Base-by-base conservation (phyloP, 64 coral and sea anemone genomes). In the Hydrozoanthus tunicans region DNA sequence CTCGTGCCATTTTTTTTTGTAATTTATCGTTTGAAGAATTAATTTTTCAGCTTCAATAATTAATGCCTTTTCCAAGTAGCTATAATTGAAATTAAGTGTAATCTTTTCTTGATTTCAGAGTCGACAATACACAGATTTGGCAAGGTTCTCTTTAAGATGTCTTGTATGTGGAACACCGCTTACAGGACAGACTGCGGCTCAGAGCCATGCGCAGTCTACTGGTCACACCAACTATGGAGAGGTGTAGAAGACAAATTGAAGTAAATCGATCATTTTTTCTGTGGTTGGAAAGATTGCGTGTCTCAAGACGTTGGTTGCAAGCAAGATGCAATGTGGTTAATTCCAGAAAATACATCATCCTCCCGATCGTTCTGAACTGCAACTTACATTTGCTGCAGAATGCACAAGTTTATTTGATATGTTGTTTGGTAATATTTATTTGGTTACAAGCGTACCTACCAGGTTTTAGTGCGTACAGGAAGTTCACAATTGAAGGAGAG, bases 161-260 rank as follows among this genome's bases (percentile, higher is more conserved):
- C 89, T 99, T 3, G 94, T 92, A 10, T 99, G 97, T 17, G 69
- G 75, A 17, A 92, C 82, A 14, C 89, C 68, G 1, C 82, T 99
- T 5, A 80, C 74, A 54, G 97, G 97, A 0, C 97, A 99, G 17
- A 76, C 27, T 13, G 94, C 79, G 10, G 94, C 92, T 43, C 92
- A 80, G 14, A 78, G 81, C 53, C 94, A 99, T 27, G 97, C 97
- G 6, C 59, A 89, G 53, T 54, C 84, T 0, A 99, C 97, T 69
- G 94, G 91, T 10, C 97, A 99, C 77, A 91, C 70, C 24, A 96
- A 96, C 63, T 99, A 96, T 86, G 97, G 97, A 43, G 97, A 99
- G 64, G 94, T 96, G 14, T 98, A 84, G 83, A 25, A 20, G 15
- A 52, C 1, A 82, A 10, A 6, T 15, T 52, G 60, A 62, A 71